phyloP scores from a whole-genome alignment of 2,888 invertebrate species.

The Platycnemis pennipes region DNA sequence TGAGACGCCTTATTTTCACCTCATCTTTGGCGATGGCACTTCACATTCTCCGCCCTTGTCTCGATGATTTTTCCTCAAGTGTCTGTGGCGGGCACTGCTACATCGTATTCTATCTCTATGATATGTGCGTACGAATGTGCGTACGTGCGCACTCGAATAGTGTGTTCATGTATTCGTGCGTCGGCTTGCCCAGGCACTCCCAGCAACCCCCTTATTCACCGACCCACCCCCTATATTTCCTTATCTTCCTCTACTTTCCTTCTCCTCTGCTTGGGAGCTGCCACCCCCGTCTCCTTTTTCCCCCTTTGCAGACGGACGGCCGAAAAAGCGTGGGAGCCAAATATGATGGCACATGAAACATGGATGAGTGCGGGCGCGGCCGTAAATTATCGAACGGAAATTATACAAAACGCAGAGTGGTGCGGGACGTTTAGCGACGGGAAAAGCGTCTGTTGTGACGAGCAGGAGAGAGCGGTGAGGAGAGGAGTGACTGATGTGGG shows the following conservation, averaged over 20 bases:
- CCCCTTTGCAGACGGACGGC: background rate
- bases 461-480: background rate
- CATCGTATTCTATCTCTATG: too few relatives aligned
- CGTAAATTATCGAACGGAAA: constrained; percentile 51
- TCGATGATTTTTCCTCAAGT: too few relatives aligned
- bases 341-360: constrained; percentile 52
- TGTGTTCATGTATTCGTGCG: too few relatives aligned
- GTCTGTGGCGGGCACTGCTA: background rate
- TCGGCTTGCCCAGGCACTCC: too few relatives aligned
- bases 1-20: background rate
- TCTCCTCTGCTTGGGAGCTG: background rate
- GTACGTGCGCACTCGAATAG: too few relatives aligned
- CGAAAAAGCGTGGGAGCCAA: background rate
- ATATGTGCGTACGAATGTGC: too few relatives aligned
- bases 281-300: background rate
- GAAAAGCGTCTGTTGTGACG: background rate
- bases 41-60: too few relatives aligned
- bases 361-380: constrained; percentile 53
- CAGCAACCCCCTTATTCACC: too few relatives aligned
- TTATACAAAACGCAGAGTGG: background rate
- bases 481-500: background rate
- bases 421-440: constrained; percentile 20
- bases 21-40: too few relatives aligned
- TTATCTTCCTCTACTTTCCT: background rate
- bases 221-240: background rate